These are phyloP conservation scores for Archaeoteleia sp. DNA, from an alignment of 2,888 invertebrate species.

Conservation along the genomic window DNA sequence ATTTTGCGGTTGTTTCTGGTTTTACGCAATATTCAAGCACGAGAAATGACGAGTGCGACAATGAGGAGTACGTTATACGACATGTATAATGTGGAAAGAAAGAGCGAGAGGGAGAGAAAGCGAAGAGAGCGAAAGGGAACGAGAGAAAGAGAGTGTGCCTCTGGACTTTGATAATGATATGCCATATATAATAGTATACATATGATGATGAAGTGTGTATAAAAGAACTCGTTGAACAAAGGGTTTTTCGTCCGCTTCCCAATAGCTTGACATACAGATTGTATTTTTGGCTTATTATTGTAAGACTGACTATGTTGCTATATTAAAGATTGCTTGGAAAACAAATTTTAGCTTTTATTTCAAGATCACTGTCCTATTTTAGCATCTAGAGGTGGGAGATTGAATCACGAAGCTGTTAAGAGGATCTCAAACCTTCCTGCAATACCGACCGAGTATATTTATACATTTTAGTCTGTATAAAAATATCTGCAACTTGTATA, in stretches of 20 bases:
- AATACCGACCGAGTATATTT: too few species aligned
- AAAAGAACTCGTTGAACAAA: constrained; percentile 43
- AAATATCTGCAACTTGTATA: too few species aligned
- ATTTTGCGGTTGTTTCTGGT: constrained; percentile 54
- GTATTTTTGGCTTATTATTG: constrained; percentile 74
- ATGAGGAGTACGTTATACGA: too few species aligned
- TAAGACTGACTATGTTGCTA: constrained; percentile 75
- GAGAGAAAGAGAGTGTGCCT: constrained; percentile 42
- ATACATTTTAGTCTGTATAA: too few species aligned
- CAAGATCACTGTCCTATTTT: not conserved
- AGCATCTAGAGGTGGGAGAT: too few species aligned
- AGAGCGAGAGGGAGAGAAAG: constrained; percentile 28
- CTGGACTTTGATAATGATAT: constrained; percentile 36
- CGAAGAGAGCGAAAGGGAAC: constrained; percentile 7
- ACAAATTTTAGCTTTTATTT: constrained; percentile 42
- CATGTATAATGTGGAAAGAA: constrained; percentile 29
- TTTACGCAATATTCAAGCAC: constrained; percentile 36
- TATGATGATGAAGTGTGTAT: constrained; percentile 39
- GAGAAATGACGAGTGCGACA: too few species aligned
- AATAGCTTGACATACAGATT: constrained; percentile 69
- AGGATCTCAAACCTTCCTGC: too few species aligned
- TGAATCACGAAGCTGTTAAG: too few species aligned
- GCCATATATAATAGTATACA: constrained; percentile 47
- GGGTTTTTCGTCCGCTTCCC: constrained; percentile 58
- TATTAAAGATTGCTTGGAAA: constrained; percentile 74